A percentile compares a stretch with the other conserved stretches of the same genome.
Conservation (phyloP, 1,140 invertebrate species). For the Philotrypesis tridentata region DNA sequence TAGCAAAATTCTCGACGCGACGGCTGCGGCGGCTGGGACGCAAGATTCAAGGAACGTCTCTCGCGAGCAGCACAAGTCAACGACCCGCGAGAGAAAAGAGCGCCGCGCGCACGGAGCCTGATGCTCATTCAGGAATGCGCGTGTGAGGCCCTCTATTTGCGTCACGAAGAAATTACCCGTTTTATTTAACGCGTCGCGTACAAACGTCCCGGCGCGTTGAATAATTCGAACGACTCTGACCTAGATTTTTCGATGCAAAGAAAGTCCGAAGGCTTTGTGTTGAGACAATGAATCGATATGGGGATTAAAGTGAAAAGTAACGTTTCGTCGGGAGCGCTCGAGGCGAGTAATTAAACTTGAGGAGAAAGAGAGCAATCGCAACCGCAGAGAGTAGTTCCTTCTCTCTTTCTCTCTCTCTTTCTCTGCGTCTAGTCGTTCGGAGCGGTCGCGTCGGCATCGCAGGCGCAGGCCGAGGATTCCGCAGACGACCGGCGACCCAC, state of each 20-base stretch:
- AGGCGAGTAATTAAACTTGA: neutral
- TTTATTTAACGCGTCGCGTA: neutral
- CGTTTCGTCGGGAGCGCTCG: neutral
- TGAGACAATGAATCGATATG: too few relatives aligned
- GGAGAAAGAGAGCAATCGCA: neutral
- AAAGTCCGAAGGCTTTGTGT: too few relatives aligned
- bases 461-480: neutral
- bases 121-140: conserved; percentile 46
- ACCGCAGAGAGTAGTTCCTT: neutral
- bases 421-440: neutral
- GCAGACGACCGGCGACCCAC: conserved; percentile 7
- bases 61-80: neutral
- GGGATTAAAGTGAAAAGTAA: neutral
- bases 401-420: too few relatives aligned
- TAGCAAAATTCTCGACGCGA: neutral
- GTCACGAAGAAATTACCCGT: neutral
- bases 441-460: neutral
- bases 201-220: too few relatives aligned
- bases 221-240: too few relatives aligned
- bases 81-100: conserved; percentile 10
- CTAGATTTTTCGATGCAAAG: too few relatives aligned
- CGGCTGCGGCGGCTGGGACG: too few relatives aligned
- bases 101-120: neutral
- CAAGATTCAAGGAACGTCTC: conserved; percentile 35
- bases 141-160: conserved; percentile 18